These are phyloP conservation scores for Solea solea DNA, from an alignment of 2,113 vertebrate species.

Conservation along the genomic window DNA sequence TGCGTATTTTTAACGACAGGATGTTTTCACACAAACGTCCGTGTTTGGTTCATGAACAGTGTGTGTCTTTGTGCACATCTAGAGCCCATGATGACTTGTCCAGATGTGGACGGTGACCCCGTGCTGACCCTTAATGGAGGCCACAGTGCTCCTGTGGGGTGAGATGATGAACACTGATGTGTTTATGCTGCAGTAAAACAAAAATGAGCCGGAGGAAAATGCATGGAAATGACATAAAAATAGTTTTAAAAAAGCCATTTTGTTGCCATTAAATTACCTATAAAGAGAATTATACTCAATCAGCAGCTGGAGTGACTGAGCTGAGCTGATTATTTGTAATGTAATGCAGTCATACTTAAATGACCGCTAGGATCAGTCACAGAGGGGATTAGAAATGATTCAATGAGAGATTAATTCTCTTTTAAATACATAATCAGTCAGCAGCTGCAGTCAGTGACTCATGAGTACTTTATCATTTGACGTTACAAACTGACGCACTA, in stretches of 20 bases:
- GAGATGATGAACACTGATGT: conserved; percentile 32
- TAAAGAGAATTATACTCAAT: background rate
- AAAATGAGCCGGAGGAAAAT: background rate
- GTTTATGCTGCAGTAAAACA: conserved; percentile 18
- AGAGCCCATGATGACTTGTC: conserved; percentile 70
- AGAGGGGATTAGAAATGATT: no score
- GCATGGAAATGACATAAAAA: background rate
- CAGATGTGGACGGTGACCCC: conserved; percentile 78
- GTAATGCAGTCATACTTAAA: no score
- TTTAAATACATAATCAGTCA: no score
- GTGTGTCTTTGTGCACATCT: conserved; percentile 58
- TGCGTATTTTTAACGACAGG: conserved; percentile 37
- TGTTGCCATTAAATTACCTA: background rate
- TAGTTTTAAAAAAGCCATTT: background rate
- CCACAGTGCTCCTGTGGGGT: conserved; percentile 42
- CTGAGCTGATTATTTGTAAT: no score
- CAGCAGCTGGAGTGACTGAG: no score
- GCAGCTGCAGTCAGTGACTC: no score
- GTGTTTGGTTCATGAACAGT: conserved; percentile 28
- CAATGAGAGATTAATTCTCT: no score
- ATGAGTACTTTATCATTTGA: no score
- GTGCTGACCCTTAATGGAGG: conserved; percentile 56
- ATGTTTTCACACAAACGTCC: conserved; percentile 22
- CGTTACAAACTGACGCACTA: no score
- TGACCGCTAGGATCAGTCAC: no score